Conservation (phyloP, 2,113 vertebrate genomes). For the Aphelocoma coerulescens region DNA sequence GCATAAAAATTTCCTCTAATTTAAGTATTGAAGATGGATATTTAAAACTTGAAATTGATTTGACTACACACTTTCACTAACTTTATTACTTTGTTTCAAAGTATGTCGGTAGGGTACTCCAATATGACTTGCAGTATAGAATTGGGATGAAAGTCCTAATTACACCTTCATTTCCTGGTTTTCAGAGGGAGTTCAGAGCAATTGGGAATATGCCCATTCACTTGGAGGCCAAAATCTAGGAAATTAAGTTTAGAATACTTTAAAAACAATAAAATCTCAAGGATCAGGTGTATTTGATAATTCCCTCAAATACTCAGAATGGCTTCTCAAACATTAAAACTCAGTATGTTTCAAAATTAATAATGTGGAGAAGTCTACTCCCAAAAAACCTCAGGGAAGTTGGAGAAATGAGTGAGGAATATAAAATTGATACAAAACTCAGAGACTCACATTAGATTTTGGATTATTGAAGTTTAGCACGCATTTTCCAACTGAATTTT, state of each 20-base stretch:
- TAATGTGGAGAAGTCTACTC: neutral
- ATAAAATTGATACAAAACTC: neutral
- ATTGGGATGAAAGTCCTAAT: neutral
- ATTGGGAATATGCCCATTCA: neutral
- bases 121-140: neutral
- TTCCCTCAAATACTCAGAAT: neutral
- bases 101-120: neutral
- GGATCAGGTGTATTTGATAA: neutral
- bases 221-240: neutral
- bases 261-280: neutral
- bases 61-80: neutral
- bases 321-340: neutral
- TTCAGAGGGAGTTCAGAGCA: neutral
- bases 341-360: neutral
- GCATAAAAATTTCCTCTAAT: neutral
- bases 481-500: neutral
- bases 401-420: neutral
- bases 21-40: neutral
- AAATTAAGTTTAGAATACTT: neutral
- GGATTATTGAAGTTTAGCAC: neutral
- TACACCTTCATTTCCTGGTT: neutral
- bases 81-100: neutral
- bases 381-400: neutral
- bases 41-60: neutral
- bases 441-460: neutral